Percentiles rank a stretch among this genome's conserved stretches.
Conservation (phyloP, 2,113 vertebrate genomes). For the Alosa alosa region DNA sequence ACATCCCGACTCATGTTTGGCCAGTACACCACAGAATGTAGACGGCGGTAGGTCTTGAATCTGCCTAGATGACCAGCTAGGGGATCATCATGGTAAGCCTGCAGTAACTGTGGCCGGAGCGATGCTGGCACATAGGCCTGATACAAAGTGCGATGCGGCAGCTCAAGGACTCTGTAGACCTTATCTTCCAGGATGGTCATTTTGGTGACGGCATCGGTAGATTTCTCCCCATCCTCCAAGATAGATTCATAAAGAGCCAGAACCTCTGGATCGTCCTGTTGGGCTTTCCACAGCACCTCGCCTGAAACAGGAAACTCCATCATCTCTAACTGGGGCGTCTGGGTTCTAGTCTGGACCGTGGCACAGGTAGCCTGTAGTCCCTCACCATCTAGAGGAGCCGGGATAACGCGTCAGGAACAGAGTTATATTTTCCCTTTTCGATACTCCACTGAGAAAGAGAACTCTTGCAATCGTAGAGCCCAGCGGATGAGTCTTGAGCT, state of each 20-base stretch:
- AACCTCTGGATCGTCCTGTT: too few relatives aligned
- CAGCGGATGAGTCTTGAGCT: neutral
- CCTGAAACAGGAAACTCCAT: too few relatives aligned
- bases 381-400: neutral
- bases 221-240: neutral
- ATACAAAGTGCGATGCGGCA: neutral
- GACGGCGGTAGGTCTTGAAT: neutral
- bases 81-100: neutral
- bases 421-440: neutral
- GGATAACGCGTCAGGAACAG: neutral
- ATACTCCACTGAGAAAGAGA: neutral
- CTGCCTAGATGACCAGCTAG: neutral
- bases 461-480: neutral
- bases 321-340: neutral
- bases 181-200: constrained; percentile 14
- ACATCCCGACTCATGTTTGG: neutral
- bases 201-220: neutral
- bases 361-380: neutral
- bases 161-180: neutral
- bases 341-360: neutral
- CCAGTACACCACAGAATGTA: neutral
- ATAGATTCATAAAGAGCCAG: too few relatives aligned
- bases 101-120: neutral
- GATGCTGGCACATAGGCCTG: neutral
- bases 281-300: too few relatives aligned